Evolutionary conservation across 2,113 vertebrate genomes (phyloP).

Genomic region (Nibea coibor): DNA sequence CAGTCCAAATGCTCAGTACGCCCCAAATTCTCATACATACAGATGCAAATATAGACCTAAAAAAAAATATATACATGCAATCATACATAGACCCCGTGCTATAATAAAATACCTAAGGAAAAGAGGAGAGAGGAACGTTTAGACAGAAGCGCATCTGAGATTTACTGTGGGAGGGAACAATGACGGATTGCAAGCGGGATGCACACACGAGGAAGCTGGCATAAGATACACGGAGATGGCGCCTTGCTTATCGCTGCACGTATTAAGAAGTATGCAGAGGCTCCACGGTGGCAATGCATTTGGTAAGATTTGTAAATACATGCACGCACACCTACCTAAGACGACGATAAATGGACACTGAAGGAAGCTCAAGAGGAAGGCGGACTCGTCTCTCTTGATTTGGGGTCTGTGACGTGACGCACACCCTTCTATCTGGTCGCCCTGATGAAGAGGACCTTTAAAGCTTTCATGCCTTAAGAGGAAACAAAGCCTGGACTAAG

Average conservation of each 20-base stretch:
- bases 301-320: conserved; percentile 73
- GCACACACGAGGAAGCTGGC: conserved; percentile 28
- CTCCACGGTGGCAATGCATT: conserved; percentile 43
- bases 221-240: background rate
- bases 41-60: conserved; percentile 29
- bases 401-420: conserved; percentile 54
- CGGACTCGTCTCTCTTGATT: conserved; percentile 19
- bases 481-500: conserved; percentile 67
- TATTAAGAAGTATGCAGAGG: conserved; percentile 48
- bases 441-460: conserved; percentile 63
- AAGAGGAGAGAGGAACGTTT: conserved; percentile 14
- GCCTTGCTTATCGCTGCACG: conserved; percentile 41
- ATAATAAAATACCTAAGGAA: conserved; percentile 12
- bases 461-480: conserved; percentile 73
- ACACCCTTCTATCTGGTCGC: conserved; percentile 37
- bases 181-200: conserved; percentile 27
- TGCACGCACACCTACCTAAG: conserved; percentile 69
- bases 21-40: conserved; percentile 25
- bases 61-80: conserved; percentile 26
- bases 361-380: conserved; percentile 57
- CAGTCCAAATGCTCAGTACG: background rate
- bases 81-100: conserved; percentile 41
- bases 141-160: conserved; percentile 25
- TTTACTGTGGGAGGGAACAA: conserved; percentile 14
- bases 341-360: conserved; percentile 63